A percentile compares a stretch with the other conserved stretches of the same genome.
Evolutionary conservation across 2,113 vertebrate genomes (phyloP).

Genomic region (Oxyura jamaicensis): DNA sequence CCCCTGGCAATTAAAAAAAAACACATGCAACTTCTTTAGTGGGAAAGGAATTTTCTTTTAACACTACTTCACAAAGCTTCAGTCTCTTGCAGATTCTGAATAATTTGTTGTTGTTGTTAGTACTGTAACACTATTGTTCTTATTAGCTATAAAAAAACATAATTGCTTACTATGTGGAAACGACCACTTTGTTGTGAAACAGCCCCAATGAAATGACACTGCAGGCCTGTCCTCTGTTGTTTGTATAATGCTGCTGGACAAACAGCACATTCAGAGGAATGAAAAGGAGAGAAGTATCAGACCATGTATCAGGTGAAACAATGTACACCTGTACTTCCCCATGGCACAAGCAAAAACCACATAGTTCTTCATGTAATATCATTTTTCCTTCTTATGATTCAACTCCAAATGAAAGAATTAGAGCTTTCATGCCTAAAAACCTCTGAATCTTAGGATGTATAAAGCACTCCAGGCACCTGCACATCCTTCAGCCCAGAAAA

Average conservation of each 20-base stretch:
- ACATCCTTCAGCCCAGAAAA: background rate
- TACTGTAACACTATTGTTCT: background rate
- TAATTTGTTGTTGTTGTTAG: background rate
- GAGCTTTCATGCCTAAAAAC: background rate
- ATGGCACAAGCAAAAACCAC: background rate
- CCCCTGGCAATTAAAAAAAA: constrained; percentile 80
- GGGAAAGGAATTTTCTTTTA: background rate
- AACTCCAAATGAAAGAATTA: background rate
- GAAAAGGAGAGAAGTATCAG: background rate
- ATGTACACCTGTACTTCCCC: background rate
- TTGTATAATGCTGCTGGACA: background rate
- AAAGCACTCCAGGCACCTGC: background rate
- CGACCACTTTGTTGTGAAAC: background rate
- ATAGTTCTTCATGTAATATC: accelerated
- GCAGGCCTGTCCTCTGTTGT: background rate
- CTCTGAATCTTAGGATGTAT: background rate
- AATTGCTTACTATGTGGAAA: background rate
- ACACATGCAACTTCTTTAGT: background rate
- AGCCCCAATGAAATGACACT: background rate
- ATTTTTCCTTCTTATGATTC: background rate
- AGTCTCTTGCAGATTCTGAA: background rate
- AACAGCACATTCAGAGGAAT: background rate
- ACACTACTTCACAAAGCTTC: background rate
- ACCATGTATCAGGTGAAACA: background rate
- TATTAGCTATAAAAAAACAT: background rate